Evolutionary conservation across 2,113 vertebrate genomes (phyloP).

Genomic region (Papio anubis): DNA sequence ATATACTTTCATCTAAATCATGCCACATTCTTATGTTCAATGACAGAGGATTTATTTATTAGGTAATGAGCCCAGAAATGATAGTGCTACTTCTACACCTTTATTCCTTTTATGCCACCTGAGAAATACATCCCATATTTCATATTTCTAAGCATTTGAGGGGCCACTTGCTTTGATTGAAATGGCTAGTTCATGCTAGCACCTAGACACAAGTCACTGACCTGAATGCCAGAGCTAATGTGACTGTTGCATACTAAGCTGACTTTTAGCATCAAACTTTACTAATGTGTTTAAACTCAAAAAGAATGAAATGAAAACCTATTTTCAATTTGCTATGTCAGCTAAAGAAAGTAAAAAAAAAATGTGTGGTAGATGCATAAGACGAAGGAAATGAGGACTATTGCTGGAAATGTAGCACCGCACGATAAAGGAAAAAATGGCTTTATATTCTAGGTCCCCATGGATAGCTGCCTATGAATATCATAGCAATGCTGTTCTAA

Average conservation of each 20-base stretch:
- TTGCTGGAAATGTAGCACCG: background rate
- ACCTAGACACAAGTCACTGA: background rate
- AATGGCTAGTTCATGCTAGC: background rate
- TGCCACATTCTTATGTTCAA: background rate
- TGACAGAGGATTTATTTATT: background rate
- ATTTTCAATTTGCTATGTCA: background rate
- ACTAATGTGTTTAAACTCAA: background rate
- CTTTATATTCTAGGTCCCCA: background rate
- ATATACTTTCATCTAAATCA: background rate
- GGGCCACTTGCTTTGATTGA: background rate
- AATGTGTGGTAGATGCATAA: background rate
- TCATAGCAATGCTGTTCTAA: background rate
- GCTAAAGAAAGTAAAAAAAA: slow-evolving; percentile 1
- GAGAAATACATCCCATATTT: slow-evolving; percentile 2
- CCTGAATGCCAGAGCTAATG: background rate
- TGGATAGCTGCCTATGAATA: background rate
- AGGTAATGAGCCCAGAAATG: background rate
- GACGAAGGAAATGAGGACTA: slow-evolving; percentile 38
- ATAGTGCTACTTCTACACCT: background rate
- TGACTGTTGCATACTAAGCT: background rate
- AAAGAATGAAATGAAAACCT: background rate
- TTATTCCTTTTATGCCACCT: background rate
- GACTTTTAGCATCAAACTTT: slow-evolving; percentile 10
- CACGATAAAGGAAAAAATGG: background rate
- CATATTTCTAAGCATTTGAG: background rate